A percentile compares a stretch with the other conserved stretches of the same genome.
Conservation (phyloP, 2,888 invertebrate genomes). For the Tricholauxania praeusta region DNA sequence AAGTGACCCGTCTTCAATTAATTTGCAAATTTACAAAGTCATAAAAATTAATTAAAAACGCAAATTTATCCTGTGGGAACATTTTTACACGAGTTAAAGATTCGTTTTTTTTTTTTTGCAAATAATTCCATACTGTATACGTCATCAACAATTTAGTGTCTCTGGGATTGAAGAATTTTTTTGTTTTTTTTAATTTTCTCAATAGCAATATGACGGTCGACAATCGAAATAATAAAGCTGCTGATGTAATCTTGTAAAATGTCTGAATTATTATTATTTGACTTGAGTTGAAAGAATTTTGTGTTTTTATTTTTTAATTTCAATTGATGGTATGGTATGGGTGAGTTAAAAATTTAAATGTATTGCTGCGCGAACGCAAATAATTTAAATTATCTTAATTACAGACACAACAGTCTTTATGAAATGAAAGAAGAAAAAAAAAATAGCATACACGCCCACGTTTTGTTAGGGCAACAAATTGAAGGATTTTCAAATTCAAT, state of each 20-base stretch:
- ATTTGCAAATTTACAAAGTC: constrained; percentile 51
- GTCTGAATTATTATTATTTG: neutral
- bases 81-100: neutral
- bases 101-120: neutral
- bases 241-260: constrained; percentile 8
- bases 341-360: neutral
- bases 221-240: constrained; percentile 1
- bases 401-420: constrained; percentile 4
- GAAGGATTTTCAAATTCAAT: neutral
- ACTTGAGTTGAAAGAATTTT: too few relatives aligned
- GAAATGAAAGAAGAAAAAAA: constrained; percentile 4
- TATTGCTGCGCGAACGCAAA: constrained; percentile 1
- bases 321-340: too few relatives aligned
- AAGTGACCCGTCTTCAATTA: constrained; percentile 48
- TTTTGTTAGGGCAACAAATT: neutral
- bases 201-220: neutral
- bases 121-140: constrained; percentile 9
- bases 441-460: constrained; percentile 24
- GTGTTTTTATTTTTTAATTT: neutral
- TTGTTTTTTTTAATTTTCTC: neutral
- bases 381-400: constrained; percentile 32
- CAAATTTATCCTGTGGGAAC: constrained; percentile 38
- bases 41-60: constrained; percentile 44
- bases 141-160: constrained; percentile 6
- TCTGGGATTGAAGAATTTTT: too few relatives aligned